phyloP scores from a whole-genome alignment of 2,888 invertebrate species.

The Capitulum mitella region DNA sequence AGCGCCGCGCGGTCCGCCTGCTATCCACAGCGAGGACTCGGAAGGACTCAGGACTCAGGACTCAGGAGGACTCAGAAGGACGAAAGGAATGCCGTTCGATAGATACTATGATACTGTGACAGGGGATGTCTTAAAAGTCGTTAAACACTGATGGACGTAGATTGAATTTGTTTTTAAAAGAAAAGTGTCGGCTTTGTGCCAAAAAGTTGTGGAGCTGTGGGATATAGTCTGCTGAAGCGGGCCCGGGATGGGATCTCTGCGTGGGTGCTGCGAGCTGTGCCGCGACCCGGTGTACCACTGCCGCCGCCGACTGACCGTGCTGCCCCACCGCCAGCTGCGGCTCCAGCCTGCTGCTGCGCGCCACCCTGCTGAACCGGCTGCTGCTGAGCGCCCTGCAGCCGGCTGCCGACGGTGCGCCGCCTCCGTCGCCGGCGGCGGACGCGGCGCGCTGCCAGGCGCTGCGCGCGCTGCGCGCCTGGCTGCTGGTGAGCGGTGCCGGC shows the following conservation, averaged over 20 bases:
- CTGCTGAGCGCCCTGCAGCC: constrained; percentile 33
- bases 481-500: constrained; percentile 29
- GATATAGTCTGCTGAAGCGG: no score
- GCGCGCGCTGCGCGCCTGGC: constrained; percentile 31
- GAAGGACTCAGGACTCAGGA: not conserved
- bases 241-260: no score
- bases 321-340: constrained; percentile 16
- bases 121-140: no score
- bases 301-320: not conserved
- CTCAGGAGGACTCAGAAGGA: not conserved
- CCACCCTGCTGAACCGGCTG: constrained; percentile 29
- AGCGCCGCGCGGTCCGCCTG: constrained; percentile 23
- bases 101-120: no score
- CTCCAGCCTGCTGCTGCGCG: constrained; percentile 23
- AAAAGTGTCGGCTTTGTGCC: no score
- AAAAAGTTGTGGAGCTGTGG: no score
- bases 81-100: no score
- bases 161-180: no score
- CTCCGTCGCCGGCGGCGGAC: constrained; percentile 28
- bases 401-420: constrained; percentile 26
- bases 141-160: no score
- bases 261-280: no score
- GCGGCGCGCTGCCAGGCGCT: constrained; percentile 31
- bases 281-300: no score
- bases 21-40: no score